A percentile compares a stretch with the other conserved stretches of the same genome.
Conservation (phyloP, 2,113 vertebrate genomes). For the Centropus bengalensis region DNA sequence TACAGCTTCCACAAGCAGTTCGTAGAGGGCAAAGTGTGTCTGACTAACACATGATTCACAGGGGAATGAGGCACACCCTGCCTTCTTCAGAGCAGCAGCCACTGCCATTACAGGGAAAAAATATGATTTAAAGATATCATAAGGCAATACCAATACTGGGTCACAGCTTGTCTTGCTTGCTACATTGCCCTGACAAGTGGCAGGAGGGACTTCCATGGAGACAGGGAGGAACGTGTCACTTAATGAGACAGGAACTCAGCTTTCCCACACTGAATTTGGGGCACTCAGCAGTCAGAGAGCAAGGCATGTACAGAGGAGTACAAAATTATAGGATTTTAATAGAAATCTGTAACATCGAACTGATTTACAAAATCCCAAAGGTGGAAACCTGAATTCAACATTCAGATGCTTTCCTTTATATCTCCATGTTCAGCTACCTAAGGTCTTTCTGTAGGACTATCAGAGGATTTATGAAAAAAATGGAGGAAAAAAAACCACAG, state of each 20-base stretch:
- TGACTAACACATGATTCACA: conserved; percentile 56
- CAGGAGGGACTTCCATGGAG: background rate
- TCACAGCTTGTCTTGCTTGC: background rate
- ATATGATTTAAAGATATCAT: background rate
- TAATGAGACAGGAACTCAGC: background rate
- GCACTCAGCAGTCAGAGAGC: background rate
- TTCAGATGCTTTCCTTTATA: background rate
- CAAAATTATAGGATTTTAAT: background rate
- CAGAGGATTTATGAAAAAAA: background rate
- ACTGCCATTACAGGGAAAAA: background rate
- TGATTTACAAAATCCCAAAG: background rate
- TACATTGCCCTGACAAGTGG: background rate
- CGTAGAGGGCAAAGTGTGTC: background rate
- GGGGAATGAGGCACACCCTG: background rate
- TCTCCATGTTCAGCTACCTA: background rate
- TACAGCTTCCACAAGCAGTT: background rate
- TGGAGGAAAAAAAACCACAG: background rate
- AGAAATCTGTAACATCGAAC: background rate
- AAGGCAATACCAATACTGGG: background rate
- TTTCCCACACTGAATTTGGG: background rate
- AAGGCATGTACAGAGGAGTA: background rate
- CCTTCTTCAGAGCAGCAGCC: background rate
- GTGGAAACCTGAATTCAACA: background rate
- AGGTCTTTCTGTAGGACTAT: background rate
- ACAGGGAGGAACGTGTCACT: background rate